Base-by-base conservation (phyloP, 2,888 invertebrate species). In the Phyto melanocephala region DNA sequence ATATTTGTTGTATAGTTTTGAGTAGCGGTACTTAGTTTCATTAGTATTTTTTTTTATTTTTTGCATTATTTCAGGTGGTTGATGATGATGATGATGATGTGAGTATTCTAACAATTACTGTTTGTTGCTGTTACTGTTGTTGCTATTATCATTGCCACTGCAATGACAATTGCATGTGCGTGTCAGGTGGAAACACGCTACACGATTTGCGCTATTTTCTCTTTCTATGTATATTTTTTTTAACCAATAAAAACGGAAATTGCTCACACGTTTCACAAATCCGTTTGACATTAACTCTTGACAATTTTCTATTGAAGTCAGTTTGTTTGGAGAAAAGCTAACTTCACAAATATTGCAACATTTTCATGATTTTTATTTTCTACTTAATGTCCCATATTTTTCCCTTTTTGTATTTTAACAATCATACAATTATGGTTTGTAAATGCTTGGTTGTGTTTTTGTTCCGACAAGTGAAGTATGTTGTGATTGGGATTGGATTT, bases 231-330 rank as follows among this genome's bases (percentile, higher is more conserved):
- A 37, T 56, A 15, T 58, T 15, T 45, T 22, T 45, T 22, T 58
- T 71, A 28, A 22, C 6, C 33, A 28, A 33, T 62, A 42, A 70
- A 68, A 62, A 40, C 40, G 71, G 77, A 79, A 72, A 67, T 79
- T 71, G 50, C 63, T 71, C 71, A 78, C 79, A 79, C 79, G 65
- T 65, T 78, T 72, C 60, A 42, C 50, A 72, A 72, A 72, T 72
- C 65, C 65, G 35, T 65, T 72, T 60, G 58, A 58, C 28, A 71
- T 78, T 63, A 71, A 17, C 63, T 37, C 40, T 13, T 15, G 35
- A 35, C 50, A 33, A 60, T 42, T 68, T 60, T 13, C 50, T 35
- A 62, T 24, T 33, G 52, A 42, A 67, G 50, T 40, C 7, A 50
- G 60, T 15, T 52, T 60, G 52, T 42, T 45, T 20, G 56, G 28